Evolutionary conservation across 2,888 invertebrate species (phyloP), one percentile per base, ranked within the genome.

Genomic region (Leucophenga montana): DNA sequence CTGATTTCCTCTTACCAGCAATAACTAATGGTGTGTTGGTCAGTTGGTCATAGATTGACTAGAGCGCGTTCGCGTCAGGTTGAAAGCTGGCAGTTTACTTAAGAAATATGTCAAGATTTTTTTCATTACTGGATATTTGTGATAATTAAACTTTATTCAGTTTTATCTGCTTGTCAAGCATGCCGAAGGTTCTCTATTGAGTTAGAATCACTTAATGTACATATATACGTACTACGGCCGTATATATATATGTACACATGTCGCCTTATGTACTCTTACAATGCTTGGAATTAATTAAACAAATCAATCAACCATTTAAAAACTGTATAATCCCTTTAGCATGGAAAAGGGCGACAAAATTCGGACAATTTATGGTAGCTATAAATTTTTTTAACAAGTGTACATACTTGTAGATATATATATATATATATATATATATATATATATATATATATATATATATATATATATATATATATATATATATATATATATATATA

Each of bases 51-150:
- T 73, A 71, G 69, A 71, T 65, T 76, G 70, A 44, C 64, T 27
- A 27, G 27, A 27, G 27, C 27, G 27, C 78, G 73, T 71, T 68
- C 75, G 76, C 75, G 77, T 75, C 77, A 77, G 75, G 76, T 77
- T 79, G 75, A 69, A 73, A 20, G 69, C 66, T 6, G 66, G 9
- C 65, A 67, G 50, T 64, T 69, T 69, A 69, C 66, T 66, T 65
- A 73, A 20, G 66, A 73, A 48, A 64, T 73, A 64, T 73, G 69
- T 73, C 53, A 66, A 66, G 59, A 62, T n/a, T n/a, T n/a, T n/a
- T n/a, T n/a, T n/a, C n/a, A n/a, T n/a, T n/a, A n/a, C n/a, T n/a
- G n/a, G n/a, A n/a, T n/a, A n/a, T n/a, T n/a, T n/a, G n/a, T n/a
- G n/a, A n/a, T n/a, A n/a, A n/a, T n/a, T n/a, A n/a, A n/a, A n/a